Evolutionary conservation across 1,140 invertebrate genomes (phyloP), one percentile per base, ranked within the genome.

Genomic region (Fragariocoptes setiger): DNA sequence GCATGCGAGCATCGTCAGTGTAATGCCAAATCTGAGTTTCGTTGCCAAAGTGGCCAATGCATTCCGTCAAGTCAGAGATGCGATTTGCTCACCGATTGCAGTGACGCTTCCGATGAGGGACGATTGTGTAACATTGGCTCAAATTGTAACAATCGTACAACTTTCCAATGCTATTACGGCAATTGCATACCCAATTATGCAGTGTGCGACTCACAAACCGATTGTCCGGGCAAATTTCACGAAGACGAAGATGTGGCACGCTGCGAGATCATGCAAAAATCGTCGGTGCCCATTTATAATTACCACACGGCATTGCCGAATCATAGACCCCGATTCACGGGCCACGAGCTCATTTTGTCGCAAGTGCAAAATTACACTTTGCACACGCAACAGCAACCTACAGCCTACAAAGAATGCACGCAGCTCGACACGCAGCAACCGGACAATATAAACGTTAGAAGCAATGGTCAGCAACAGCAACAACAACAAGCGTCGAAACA

Each of bases 141-240:
- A 1, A 35, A 38, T 8, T 53, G 52, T 40, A 50, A 50, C 38
- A 35, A 37, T 2, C 49, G 47, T 15, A 47, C 35, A 13, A 53
- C 51, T 16, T 53, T 53, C 41, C 51, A 53, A 37, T 53, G 52
- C 37, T 53, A 53, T 22, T 50, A 51, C 42, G 52, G 52, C 12
- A 53, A 41, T 12, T 53, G 52, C 41, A 53, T 53, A 42, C 52
- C 52, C 17, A 5, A 40, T n/a, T 49, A 46, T 37, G 44, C 51
- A 1, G 25, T 51, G 3, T 53, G 52, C 44, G 52, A 53, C 35
- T 43, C 44, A 8, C 46, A 48, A 19, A 39, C 42, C 21, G 52
- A 53, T 40, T 53, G 52, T 43, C 52, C 52, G 4, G 52, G 52
- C 37, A 52, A 50, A 40, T 51, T 52, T 39, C 46, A 52, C n/a